phyloP scores from a whole-genome alignment of 2,797 vertebrate species.

The Luscinia luscinia region DNA sequence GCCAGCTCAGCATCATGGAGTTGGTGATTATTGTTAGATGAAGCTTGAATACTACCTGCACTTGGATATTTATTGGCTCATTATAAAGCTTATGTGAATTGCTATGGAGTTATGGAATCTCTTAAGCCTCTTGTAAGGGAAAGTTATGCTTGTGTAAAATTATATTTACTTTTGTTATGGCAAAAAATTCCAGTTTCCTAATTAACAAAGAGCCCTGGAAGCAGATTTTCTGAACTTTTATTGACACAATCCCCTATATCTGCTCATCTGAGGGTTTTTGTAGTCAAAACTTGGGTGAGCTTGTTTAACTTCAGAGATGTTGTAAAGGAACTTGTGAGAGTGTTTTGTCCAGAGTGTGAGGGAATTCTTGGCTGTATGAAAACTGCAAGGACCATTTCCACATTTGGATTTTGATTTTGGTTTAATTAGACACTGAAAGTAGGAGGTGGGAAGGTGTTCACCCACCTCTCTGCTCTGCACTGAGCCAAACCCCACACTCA shows the following conservation, averaged over 20 bases:
- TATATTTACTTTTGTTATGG: neutral
- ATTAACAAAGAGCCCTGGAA: neutral
- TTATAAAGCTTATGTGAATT: neutral
- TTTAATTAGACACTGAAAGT: neutral
- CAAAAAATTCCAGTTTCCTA: neutral
- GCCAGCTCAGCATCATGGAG: neutral
- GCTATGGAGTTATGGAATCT: neutral
- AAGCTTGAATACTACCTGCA: neutral
- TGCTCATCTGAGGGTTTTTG: neutral
- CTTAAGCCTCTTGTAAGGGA: neutral
- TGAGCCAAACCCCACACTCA: neutral
- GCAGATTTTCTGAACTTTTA: neutral
- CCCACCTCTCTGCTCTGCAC: neutral
- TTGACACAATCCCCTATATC: neutral
- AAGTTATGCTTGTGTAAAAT: neutral
- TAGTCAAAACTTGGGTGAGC: neutral
- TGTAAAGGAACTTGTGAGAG: neutral
- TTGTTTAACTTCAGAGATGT: neutral
- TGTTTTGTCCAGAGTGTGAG: neutral
- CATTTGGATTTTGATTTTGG: neutral
- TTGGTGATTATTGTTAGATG: neutral
- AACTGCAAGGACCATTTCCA: rapidly evolving
- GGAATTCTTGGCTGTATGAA: neutral
- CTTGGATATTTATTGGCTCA: neutral
- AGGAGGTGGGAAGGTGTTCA: neutral